phyloP scores from a whole-genome alignment of 2,888 invertebrate genomes.

The Parasteatoda lunata region DNA sequence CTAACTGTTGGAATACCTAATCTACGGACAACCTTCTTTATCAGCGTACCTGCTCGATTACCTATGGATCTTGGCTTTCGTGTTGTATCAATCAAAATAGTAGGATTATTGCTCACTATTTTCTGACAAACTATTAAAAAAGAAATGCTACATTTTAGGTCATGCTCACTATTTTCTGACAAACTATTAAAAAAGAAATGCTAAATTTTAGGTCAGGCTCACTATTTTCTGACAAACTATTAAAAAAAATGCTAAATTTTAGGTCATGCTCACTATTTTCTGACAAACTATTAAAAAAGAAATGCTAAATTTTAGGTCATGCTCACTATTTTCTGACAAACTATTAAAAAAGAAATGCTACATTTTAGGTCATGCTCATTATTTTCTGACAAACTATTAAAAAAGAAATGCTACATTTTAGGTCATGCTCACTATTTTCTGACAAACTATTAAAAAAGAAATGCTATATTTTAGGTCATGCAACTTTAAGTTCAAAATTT shows the following conservation, averaged over 20 bases:
- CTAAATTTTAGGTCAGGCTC: no score
- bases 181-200: conserved; percentile 25
- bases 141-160: background rate
- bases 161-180: conserved; percentile 24
- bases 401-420: background rate
- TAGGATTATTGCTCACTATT: conserved; percentile 20
- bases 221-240: conserved; percentile 53
- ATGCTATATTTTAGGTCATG: no score
- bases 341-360: conserved; percentile 10
- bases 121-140: conserved; percentile 46
- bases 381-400: conserved; percentile 53
- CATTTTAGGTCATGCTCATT: background rate
- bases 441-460: conserved; percentile 41
- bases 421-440: conserved; percentile 11
- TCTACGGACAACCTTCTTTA: conserved; percentile 87
- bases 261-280: background rate
- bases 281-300: conserved; percentile 48
- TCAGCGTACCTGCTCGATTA: conserved; percentile 74
- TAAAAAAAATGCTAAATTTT: background rate
- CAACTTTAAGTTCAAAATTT: no score
- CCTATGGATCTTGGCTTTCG: conserved; percentile 74
- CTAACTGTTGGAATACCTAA: conserved; percentile 87
- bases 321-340: conserved; percentile 35
- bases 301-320: no score
- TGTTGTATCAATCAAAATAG: conserved; percentile 85